Percentiles rank a stretch among this genome's conserved stretches.
These are phyloP conservation scores for Apomyelois bistriatella DNA, from an alignment of 2,888 invertebrate genomes.

Conservation along the genomic window DNA sequence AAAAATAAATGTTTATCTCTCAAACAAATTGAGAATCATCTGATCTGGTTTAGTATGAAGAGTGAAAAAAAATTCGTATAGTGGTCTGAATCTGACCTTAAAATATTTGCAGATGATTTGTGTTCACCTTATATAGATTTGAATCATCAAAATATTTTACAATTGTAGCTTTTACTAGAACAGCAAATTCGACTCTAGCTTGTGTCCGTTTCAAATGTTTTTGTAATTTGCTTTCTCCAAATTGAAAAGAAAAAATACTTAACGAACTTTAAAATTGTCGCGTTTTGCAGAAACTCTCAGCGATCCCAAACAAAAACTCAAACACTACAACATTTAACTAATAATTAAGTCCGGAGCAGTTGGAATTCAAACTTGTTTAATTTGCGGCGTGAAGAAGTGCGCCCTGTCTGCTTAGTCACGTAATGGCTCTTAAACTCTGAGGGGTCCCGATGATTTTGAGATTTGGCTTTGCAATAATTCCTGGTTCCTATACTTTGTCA, in stretches of 20 bases:
- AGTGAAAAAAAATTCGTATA: no score
- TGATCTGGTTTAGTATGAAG: no score
- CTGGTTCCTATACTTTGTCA: neutral
- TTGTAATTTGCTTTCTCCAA: neutral
- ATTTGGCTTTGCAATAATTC: neutral
- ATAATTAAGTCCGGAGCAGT: conserved; percentile 65
- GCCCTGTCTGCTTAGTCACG: conserved; percentile 70
- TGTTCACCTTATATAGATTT: no score
- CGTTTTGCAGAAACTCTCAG: neutral
- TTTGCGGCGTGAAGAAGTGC: conserved; percentile 60
- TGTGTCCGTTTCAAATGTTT: no score
- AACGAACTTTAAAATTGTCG: neutral
- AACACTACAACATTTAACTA: conserved; percentile 52
- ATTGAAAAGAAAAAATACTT: neutral
- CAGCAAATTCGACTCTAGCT: no score
- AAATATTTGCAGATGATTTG: no score
- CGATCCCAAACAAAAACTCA: conserved; percentile 5
- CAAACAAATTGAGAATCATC: no score
- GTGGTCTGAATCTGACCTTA: no score
- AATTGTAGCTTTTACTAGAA: no score
- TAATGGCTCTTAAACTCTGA: conserved; percentile 61
- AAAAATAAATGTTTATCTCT: no score
- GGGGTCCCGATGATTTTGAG: conserved; percentile 1
- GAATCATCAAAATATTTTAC: no score
- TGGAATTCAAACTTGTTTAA: conserved; percentile 70